Conservation (phyloP, 2,113 vertebrate species). For the Cephalopholis sonnerati region DNA sequence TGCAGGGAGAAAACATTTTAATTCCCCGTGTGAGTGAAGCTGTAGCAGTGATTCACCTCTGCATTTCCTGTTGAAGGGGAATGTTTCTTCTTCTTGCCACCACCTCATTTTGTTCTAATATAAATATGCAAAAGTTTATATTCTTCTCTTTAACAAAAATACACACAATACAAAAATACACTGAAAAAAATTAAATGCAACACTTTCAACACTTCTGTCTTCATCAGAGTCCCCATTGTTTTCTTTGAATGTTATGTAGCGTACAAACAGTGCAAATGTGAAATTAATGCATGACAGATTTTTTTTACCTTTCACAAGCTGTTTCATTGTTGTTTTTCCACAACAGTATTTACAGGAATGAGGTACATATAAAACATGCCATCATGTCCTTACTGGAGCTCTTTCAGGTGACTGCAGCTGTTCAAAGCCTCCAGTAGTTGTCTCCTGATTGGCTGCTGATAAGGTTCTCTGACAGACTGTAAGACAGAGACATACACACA, state of each 20-base stretch:
- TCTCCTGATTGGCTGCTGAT: constrained; percentile 82
- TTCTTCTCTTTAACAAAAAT: not conserved
- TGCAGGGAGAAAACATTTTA: not conserved
- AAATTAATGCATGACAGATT: too few relatives aligned
- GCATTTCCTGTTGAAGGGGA: not conserved
- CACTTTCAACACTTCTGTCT: too few relatives aligned
- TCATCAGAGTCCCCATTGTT: too few relatives aligned
- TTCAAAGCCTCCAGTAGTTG: constrained; percentile 81
- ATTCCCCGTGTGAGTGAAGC: not conserved
- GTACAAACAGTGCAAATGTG: too few relatives aligned
- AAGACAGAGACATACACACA: constrained; percentile 11
- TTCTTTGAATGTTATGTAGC: too few relatives aligned
- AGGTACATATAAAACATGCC: too few relatives aligned
- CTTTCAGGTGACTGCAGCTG: constrained; percentile 82
- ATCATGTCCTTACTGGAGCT: constrained; percentile 86
- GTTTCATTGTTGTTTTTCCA: too few relatives aligned
- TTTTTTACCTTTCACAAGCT: too few relatives aligned
- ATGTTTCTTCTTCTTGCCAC: not conserved
- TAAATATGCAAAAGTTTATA: not conserved
- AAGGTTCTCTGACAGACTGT: constrained; percentile 87
- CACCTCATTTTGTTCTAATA: not conserved
- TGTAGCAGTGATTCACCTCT: not conserved
- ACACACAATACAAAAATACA: not conserved
- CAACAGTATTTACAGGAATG: too few relatives aligned
- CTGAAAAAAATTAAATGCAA: too few relatives aligned